These are phyloP conservation scores for Apamea epomidion DNA, from an alignment of 2,888 invertebrate genomes.

Conservation along the genomic window DNA sequence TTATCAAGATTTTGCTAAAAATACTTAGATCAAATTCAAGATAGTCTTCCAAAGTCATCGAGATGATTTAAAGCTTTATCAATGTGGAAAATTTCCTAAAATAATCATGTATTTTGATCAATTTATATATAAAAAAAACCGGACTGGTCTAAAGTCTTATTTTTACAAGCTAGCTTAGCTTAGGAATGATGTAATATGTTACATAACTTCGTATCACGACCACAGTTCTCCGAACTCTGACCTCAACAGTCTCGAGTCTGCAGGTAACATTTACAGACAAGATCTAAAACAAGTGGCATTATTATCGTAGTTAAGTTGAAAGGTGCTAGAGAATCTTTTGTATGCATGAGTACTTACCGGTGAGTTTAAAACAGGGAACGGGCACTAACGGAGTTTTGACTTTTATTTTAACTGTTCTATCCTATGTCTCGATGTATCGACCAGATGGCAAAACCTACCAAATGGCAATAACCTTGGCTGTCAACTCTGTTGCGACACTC, in stretches of 20 bases:
- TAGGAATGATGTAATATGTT: constrained; percentile 49
- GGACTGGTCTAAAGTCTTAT: constrained; percentile 11
- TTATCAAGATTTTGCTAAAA: background rate
- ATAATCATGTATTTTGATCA: background rate
- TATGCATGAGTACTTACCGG: background rate
- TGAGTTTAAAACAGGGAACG: background rate
- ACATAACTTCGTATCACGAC: constrained; percentile 30
- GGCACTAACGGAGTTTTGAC: background rate
- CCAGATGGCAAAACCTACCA: too few relatives aligned
- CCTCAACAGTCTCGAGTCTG: constrained; percentile 29
- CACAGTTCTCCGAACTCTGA: constrained; percentile 54
- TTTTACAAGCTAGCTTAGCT: constrained; percentile 25
- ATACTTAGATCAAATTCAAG: background rate
- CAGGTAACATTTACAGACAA: constrained; percentile 39
- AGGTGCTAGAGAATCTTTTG: constrained; percentile 16
- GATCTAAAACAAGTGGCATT: constrained; percentile 33
- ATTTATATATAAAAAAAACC: constrained; percentile 15
- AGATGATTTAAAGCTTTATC: background rate
- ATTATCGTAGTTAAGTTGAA: background rate
- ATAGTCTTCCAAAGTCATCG: background rate
- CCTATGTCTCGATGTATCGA: background rate
- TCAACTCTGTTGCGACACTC: too few relatives aligned
- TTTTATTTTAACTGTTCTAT: background rate
- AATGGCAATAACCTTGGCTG: too few relatives aligned
- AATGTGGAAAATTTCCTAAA: constrained; percentile 9